Conservation (phyloP, 2,888 invertebrate genomes). For the Scaptomyza polygonia region DNA sequence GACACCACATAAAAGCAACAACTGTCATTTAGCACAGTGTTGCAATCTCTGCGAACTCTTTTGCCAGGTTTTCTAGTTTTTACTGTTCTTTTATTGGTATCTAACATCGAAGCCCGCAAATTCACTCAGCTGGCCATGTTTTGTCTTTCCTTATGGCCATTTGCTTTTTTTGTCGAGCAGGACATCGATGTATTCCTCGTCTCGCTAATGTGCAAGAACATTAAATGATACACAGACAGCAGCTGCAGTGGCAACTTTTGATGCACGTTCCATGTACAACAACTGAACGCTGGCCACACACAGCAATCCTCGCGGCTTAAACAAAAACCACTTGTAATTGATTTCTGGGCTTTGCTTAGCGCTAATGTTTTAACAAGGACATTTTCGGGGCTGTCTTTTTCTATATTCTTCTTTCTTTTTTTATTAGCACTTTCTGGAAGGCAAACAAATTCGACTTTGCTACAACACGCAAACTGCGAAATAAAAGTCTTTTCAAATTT, state of each 20-base stretch:
- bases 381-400: constrained; percentile 22
- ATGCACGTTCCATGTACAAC: constrained; percentile 40
- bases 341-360: constrained; percentile 64
- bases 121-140: constrained; percentile 53
- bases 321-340: constrained; percentile 57
- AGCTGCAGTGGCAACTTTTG: constrained; percentile 44
- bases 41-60: constrained; percentile 14
- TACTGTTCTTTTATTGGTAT: background rate
- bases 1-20: constrained; percentile 28
- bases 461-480: constrained; percentile 40
- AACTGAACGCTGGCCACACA: constrained; percentile 5
- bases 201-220: constrained; percentile 69
- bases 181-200: constrained; percentile 42
- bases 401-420: constrained; percentile 1
- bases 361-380: constrained; percentile 61
- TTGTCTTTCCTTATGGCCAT: constrained; percentile 22
- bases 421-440: constrained; percentile 37
- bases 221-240: constrained; percentile 59
- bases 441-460: constrained; percentile 20
- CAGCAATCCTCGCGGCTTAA: constrained; percentile 7
- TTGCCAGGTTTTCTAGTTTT: constrained; percentile 2
- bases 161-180: constrained; percentile 25
- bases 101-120: constrained; percentile 42
- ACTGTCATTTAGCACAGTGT: constrained; percentile 7
- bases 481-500: constrained; percentile 70